Percentiles rank a stretch among this genome's conserved stretches.
These are phyloP conservation scores for Pangasianodon hypophthalmus DNA, from an alignment of 2,113 vertebrate species.

Conservation along the genomic window DNA sequence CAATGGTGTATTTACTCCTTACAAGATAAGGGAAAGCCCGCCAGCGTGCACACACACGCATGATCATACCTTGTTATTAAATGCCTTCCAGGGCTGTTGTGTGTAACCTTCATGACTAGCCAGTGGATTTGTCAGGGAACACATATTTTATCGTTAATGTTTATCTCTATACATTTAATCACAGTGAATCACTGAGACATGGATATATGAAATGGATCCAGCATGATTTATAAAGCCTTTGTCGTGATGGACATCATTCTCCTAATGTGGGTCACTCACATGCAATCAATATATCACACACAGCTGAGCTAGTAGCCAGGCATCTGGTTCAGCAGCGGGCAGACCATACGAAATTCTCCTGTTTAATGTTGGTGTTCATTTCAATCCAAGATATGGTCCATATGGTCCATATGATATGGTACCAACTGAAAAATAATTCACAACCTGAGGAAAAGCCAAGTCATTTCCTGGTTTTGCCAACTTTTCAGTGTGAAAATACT, in stretches of 20 bases:
- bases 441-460: neutral
- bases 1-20: constrained; percentile 29
- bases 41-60: neutral
- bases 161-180: neutral
- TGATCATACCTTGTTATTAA: constrained; percentile 22
- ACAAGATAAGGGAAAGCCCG: constrained; percentile 1
- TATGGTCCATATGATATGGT: neutral
- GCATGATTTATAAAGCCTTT: constrained; percentile 21
- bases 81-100: constrained; percentile 28
- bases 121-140: constrained; percentile 8
- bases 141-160: neutral
- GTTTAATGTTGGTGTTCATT: neutral
- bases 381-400: neutral
- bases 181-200: neutral
- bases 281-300: constrained; percentile 16
- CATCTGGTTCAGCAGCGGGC: neutral
- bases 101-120: constrained; percentile 27
- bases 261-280: neutral
- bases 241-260: constrained; percentile 16
- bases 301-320: neutral
- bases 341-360: neutral
- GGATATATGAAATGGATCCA: constrained; percentile 5
- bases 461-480: neutral
- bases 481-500: neutral
- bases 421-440: neutral